Base-by-base conservation (phyloP, 1,140 invertebrate species). In the Tetraneura akinire region DNA sequence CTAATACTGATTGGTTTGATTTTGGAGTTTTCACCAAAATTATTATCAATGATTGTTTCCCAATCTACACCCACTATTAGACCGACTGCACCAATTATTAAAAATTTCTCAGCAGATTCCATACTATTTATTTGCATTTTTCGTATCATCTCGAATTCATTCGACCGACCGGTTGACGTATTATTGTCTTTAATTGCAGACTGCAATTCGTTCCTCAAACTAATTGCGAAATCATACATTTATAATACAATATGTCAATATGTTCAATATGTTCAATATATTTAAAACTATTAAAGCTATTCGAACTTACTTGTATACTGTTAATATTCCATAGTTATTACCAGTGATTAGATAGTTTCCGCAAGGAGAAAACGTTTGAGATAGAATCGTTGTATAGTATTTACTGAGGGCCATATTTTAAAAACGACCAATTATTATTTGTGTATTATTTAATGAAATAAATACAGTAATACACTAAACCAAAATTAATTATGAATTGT, bases 281-380 rank as follows among this genome's bases (percentile, higher is more conserved):
- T 53, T 32, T 23, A 26, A 0, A 53, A 55, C 0, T n/a, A 21
- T 57, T 13, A 21, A 21, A 45, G 18, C 16, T 8, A 2, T 80
- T 26, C 42, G 21, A 3, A 82, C 90, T 90, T 88, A 96, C 94
- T 93, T 91, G 86, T 91, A 95, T 62, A 94, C 86, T 37, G 92
- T 92, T 53, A 97, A 89, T 84, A 92, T 90, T 23, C 94, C 94
- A 86, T 94, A 95, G 83, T 92, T 91, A 87, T 94, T 95, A 18
- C 92, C 93, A 80, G 91, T 91, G 76, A 93, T 87, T 45, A 97
- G 88, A 87, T 91, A 94, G 85, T 91, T 91, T 16, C 94, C 93
- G 85, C 93, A 94, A 0, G 91, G 90, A 10, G 94, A 96, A 86
- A 83, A 82, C 21, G 81, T 80, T 80, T 83, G 83, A 14, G 83